Percentiles rank a stretch among this genome's conserved stretches.
Conservation (phyloP, 1,140 invertebrate species). For the Tetramorium alpestre region DNA sequence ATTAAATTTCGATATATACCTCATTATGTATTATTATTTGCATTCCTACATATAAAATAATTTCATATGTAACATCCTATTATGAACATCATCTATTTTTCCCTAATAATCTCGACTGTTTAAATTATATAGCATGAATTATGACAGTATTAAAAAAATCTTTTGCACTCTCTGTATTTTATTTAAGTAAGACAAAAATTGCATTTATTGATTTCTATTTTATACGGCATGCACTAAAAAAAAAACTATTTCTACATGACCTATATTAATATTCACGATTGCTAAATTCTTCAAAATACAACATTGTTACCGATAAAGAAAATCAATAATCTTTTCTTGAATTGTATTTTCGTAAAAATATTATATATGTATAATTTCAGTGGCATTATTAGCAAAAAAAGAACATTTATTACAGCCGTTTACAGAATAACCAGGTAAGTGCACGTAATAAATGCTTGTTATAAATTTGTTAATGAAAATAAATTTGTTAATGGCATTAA, state of each 20-base stretch:
- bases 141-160: slow-evolving; percentile 22
- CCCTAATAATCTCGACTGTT: background rate
- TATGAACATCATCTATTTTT: background rate
- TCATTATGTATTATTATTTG: slow-evolving; percentile 5
- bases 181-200: background rate
- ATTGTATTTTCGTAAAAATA: background rate
- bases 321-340: background rate
- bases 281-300: background rate
- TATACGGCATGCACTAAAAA: background rate
- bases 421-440: slow-evolving; percentile 24
- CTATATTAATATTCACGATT: background rate
- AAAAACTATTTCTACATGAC: background rate
- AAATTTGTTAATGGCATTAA: background rate
- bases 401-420: background rate
- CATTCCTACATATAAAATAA: background rate
- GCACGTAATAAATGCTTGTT: background rate
- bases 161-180: background rate
- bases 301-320: background rate
- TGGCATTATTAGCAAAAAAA: background rate
- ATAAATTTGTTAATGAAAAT: slow-evolving; percentile 1
- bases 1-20: slow-evolving; percentile 44
- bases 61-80: background rate
- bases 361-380: background rate
- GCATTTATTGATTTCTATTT: background rate
- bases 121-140: background rate